These are phyloP conservation scores for Pissodes strobi DNA, from an alignment of 1,140 invertebrate species.

Conservation along the genomic window DNA sequence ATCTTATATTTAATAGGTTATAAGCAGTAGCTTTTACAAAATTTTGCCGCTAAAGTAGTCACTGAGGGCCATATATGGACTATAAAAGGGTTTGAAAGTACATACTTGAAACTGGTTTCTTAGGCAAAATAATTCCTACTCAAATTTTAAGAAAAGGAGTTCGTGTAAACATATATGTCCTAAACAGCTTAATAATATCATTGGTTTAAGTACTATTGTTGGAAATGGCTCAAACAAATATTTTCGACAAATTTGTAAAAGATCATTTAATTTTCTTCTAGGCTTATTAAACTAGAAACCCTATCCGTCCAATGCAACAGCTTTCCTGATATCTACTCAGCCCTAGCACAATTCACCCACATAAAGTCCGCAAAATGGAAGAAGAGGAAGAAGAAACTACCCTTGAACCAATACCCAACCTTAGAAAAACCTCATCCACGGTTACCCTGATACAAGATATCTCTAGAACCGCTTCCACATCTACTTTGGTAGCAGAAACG, in stretches of 20 bases:
- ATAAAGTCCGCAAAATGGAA: constrained; percentile 57
- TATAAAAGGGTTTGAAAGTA: too few species aligned
- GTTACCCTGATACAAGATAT: constrained; percentile 48
- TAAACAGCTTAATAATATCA: too few species aligned
- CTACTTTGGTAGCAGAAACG: constrained; percentile 35
- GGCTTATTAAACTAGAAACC: background rate
- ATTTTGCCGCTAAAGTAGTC: too few species aligned
- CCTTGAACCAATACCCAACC: constrained; percentile 11
- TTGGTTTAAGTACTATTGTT: too few species aligned
- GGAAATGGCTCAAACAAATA: constrained; percentile 14
- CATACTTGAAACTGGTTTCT: too few species aligned
- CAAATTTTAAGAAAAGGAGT: too few species aligned
- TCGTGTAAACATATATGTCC: too few species aligned
- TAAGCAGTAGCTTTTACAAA: too few species aligned
- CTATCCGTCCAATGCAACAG: background rate
- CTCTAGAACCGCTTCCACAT: constrained; percentile 42
- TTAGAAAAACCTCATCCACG: constrained; percentile 51
- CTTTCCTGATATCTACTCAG: constrained; percentile 24
- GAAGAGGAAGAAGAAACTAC: constrained; percentile 61
- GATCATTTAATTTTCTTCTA: background rate
- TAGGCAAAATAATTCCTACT: too few species aligned
- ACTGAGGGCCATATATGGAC: too few species aligned
- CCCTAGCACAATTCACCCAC: constrained; percentile 6
- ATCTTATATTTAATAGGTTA: too few species aligned
- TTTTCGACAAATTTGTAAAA: background rate